Evolutionary conservation across 1,140 invertebrate genomes (phyloP), one percentile per base, ranked within the genome.

Genomic region (Drosophila navojoa): DNA sequence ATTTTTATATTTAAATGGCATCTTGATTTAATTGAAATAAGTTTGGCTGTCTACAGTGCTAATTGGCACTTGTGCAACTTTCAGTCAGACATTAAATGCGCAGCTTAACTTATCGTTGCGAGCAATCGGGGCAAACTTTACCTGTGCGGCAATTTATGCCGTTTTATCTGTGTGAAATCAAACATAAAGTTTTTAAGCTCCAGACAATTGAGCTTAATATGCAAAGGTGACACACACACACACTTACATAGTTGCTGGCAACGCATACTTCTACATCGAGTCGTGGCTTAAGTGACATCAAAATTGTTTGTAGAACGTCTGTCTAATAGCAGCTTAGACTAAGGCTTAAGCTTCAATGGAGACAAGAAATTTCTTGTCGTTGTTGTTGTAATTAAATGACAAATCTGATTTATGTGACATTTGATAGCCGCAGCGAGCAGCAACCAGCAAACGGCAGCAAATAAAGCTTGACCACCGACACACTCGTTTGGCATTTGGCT

Each of bases 381-480:
- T 49, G 62, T 68, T 76, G 62, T 53, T 78, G 76, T 69, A 72
- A 75, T 74, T 89, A 73, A 78, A 77, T 78, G 84, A 73, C 84
- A 89, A 89, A 89, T 89, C 84, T 84, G 84, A 89, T 89, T 89
- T 89, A 89, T 89, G 85, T 80, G 84, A 69, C 85, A 84, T 84
- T 80, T 89, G 84, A 89, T 89, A 87, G 77, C 67, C 29, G 45
- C 47, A 59, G 27, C 52, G 57, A 72, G 66, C 53, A 79, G 69
- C 68, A 85, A 69, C 19, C 19, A 22, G 27, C 52, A 60, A 72
- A 68, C 53, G 77, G 69, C 68, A 85, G 69, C 68, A 85, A 69
- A 32, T 32, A 59, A 35, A 29, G 61, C 73, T 66, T 71, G 73
- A 67, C 73, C 73, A 76, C 44, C 45, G 59, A 38, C 35, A 13